Base-by-base conservation (phyloP, 2,888 invertebrate genomes). In the Pemphredon lugubris region DNA sequence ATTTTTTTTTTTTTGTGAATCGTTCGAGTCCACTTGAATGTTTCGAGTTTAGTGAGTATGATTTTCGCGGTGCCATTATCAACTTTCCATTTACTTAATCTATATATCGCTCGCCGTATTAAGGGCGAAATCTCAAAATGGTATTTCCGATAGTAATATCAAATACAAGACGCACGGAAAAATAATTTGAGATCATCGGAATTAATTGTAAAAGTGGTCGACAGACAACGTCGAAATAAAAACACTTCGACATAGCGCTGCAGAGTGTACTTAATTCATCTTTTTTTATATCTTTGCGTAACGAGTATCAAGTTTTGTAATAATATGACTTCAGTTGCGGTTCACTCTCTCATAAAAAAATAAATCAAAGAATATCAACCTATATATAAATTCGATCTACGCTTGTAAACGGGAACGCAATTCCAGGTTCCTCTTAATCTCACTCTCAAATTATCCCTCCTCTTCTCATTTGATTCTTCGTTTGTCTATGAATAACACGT, bases 111-210 rank as follows among this genome's bases (percentile, higher is more conserved):
- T 21, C 26, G 32, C 32, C 48, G n/a, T 54, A 54, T 30, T 4
- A 5, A 34, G 13, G 14, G n/a, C 45, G 40, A 13, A 63, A 3
- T 45, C 57, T 9, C 44, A 14, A 20, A 61, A 26, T 42, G 34
- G 55, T 45, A 21, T 40, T 18, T n/a, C 5, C 13, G 13, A n/a
- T 18, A 37, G 7, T 11, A n/a, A 23, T 14, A 30, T 5, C 42
- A 16, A 48, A 9, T n/a, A 39, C 14, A 40, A 20, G 21, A 9
- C 9, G 30, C 21, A 37, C 9, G 39, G 9, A 20, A 20, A n/a
- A 47, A 50, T 21, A 23, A 32, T 55, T 53, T 60, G 73, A 73
- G 73, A 73, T 72, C 72, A 72, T 60, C 54, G 34, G 44, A 45
- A 45, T 26, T 7, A 26, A 26, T 26, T 5, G 3, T 5, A 26